phyloP scores from a whole-genome alignment of 2,888 invertebrate genomes.

The Bellardia pandia region DNA sequence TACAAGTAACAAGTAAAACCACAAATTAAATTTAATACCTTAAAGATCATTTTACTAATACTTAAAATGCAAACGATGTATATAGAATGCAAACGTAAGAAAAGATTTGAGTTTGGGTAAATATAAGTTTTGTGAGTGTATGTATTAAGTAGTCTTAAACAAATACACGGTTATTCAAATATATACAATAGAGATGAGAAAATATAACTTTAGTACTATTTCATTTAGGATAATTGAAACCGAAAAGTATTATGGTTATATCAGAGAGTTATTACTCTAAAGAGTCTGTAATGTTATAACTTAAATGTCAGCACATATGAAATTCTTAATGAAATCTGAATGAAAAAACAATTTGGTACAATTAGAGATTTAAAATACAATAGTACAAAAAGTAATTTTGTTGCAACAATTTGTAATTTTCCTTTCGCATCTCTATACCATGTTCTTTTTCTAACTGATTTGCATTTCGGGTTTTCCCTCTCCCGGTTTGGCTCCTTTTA shows the following conservation, averaged over 20 bases:
- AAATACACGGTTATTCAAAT: slow-evolving; percentile 2
- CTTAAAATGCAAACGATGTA: slow-evolving; percentile 50
- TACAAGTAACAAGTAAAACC: slow-evolving; percentile 61
- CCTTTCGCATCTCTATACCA: not conserved
- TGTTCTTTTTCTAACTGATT: not conserved
- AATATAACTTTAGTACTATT: not conserved
- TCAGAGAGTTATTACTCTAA: too few species aligned
- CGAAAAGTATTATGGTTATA: too few species aligned
- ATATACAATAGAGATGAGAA: not conserved
- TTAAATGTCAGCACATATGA: too few species aligned
- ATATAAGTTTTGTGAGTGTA: not conserved
- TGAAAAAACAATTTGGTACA: too few species aligned
- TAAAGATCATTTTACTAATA: slow-evolving; percentile 61
- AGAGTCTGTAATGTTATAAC: too few species aligned
- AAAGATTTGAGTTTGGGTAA: not conserved
- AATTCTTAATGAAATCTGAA: too few species aligned
- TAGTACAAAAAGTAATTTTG: not conserved
- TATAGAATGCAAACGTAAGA: slow-evolving; percentile 8
- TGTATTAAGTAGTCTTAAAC: not conserved
- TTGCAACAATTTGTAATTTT: not conserved
- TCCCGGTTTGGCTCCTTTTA: slow-evolving; percentile 37
- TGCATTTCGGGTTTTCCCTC: not conserved
- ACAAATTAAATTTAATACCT: slow-evolving; percentile 70
- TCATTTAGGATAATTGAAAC: not conserved
- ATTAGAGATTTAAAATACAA: too few species aligned